Evolutionary conservation across 2,113 vertebrate species (phyloP), one percentile per base, ranked within the genome.

Genomic region (Dromiciops gliroides): DNA sequence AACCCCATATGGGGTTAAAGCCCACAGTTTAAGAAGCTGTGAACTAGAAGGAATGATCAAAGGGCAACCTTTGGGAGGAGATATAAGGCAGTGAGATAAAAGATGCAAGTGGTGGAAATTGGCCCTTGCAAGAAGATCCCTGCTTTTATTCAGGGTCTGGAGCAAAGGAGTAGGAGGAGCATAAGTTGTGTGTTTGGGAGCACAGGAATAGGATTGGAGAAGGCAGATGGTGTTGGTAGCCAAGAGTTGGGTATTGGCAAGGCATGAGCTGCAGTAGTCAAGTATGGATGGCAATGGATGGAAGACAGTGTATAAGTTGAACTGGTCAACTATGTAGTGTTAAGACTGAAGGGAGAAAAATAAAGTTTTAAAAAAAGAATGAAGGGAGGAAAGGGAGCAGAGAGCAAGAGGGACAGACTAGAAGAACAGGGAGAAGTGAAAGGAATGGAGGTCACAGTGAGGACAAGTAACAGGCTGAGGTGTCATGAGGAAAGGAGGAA

Each of bases 51-150:
- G 37, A 75, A 44, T 67, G 31, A 37, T n/a, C 67, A 75, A n/a
- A 95, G 48, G 90, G 37, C 89, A 94, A 92, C 24, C 22, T 89
- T 89, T 96, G 93, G 91, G 47, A 94, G 47, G 49, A 94, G 75
- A 50, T 25, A 48, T 22, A 91, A 67, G 88, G 12, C 23, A 90
- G 8, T 93, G 83, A 48, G 53, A 51, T 92, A 16, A 53, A 94
- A 49, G 22, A 47, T 8, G 92, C 48, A 91, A 37, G 44, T 89
- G 14, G 31, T 60, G 5, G 37, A 8, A 37, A 16, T 75, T 75
- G 37, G 37, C 31, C 12, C 31, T 67, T n/a, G 14, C 28, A 60
- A 31, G 37, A 22, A 22, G 67, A n/a, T n/a, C 1, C 14, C 4
- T n/a, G 16, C 11, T 19, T 5, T 75, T 75, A 3, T 37, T n/a